Base-by-base conservation (phyloP, 2,888 invertebrate genomes). In the Clepsis dumicolana region DNA sequence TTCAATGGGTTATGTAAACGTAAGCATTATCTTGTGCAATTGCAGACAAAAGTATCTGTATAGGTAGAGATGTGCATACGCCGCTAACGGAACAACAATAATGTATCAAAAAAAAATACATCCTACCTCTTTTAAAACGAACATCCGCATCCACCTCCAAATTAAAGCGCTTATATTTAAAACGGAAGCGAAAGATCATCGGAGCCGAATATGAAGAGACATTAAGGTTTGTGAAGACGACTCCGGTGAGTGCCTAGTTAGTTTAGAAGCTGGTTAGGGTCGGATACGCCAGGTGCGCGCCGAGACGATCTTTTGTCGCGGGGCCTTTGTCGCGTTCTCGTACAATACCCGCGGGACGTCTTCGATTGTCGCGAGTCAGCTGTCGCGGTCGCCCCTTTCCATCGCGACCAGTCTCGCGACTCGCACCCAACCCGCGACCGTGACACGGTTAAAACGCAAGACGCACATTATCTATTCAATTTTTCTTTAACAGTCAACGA, bases 321-420 rank as follows among this genome's bases (percentile, higher is more conserved):
- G 81, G 75, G 79, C 77, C 72, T 78, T 82, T 82, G 79, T 79
- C 76, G 75, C 70, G 70, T 78, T 73, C 82, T 85, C 83, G 85
- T 82, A 92, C 91, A 93, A 93, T 88, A 80, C 84, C 87, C 82
- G 84, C 90, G 90, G 88, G 90, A 91, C 92, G 91, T 93, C 93
- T 93, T 92, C 91, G 85, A 89, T 91, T 93, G 91, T 92, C 84
- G 85, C 77, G 76, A 83, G 84, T 91, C 93, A 92, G 93, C 93
- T 91, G 93, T 89, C 90, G 88, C 82, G 82, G 81, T 80, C 78
- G 75, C 78, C 81, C 87, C 86, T 86, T 79, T 64, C 29, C 12
- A 16, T 12, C 61, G 65, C 24, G 52, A 54, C 80, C 75, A 73
- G 63, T 65, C 72, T 71, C 72, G 73, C 72, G 75, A 78, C 75